Base-by-base conservation (phyloP, 1,140 invertebrate species). In the Hermetia illucens region DNA sequence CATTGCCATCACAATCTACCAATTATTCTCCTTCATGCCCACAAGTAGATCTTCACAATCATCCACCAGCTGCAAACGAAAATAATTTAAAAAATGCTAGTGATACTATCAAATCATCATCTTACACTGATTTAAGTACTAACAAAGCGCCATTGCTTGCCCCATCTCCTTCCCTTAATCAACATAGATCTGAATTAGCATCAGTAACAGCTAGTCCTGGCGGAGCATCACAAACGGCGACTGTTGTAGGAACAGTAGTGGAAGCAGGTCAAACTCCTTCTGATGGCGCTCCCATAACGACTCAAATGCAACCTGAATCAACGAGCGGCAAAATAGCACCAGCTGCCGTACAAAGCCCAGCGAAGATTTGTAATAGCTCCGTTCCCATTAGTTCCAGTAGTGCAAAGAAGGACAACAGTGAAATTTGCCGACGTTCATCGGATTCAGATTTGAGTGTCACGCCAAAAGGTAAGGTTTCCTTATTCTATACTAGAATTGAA, bases 361-460 rank as follows among this genome's bases (percentile, higher is more conserved):
- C 33, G 9, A 30, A 39, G 22, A 8, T n/a, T 34, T 20, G 30
- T 10, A 33, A 15, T 32, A n/a, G 13, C 5, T 17, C 24, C 21
- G 16, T 41, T 44, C 27, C 48, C 43, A 4, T 55, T 50, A 31
- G 57, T 52, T 34, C 51, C 49, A 4, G 61, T 42, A 49, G 18
- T 12, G 33, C 4, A 34, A 34, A 34, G 19, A 34, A 5, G 19
- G 33, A 21, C 13, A 22, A 43, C 42, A 45, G 41, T 6, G 59
- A 67, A 41, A 74, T 81, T 38, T 77, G 81, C 51, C 65, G 87
- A 33, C 68, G 89, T 40, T 90, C 87, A 0, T 93, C 89, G 4
- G 91, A 94, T 59, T 93, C 91, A 3, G 91, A 95, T 63, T 64
- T 93, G 33, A 90, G 82, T 64, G 77, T 89, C 22, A 88, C 87